phyloP scores from a whole-genome alignment of 2,113 vertebrate genomes.

The Muscicapa adusta region DNA sequence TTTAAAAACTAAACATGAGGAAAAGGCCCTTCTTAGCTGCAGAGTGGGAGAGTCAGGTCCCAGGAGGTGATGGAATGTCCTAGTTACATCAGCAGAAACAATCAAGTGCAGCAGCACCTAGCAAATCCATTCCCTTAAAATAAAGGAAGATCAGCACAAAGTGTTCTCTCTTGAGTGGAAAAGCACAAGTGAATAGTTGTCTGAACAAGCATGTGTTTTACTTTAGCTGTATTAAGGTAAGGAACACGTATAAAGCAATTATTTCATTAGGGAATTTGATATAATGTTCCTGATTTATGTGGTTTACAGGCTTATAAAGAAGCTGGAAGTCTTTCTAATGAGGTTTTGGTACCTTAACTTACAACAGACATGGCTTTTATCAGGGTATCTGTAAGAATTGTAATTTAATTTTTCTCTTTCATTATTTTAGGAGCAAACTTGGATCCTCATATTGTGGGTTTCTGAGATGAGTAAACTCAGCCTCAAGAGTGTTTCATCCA shows the following conservation, averaged over 20 bases:
- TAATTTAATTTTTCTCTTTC: not conserved
- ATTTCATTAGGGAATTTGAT: not conserved
- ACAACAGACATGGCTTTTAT: not conserved
- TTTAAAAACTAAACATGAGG: not conserved
- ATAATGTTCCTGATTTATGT: not conserved
- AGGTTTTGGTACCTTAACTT: not conserved
- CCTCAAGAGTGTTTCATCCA: not conserved
- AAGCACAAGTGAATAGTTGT: not conserved
- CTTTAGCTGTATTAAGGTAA: not conserved
- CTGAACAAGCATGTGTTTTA: not conserved
- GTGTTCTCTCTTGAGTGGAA: not conserved
- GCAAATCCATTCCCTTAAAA: not conserved
- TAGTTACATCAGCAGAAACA: not conserved
- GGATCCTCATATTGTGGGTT: not conserved
- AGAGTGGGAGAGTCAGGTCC: not conserved
- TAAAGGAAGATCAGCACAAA: not conserved
- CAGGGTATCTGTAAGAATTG: not conserved
- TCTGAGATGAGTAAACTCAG: not conserved
- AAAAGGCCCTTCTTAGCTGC: not conserved
- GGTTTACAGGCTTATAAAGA: not conserved
- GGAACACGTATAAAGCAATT: not conserved
- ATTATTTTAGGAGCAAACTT: not conserved
- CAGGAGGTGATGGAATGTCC: not conserved
- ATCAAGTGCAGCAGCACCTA: not conserved
- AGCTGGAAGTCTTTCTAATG: not conserved